These are phyloP conservation scores for Petrocephalus sullivani DNA, from an alignment of 2,797 vertebrate genomes.

Conservation along the genomic window DNA sequence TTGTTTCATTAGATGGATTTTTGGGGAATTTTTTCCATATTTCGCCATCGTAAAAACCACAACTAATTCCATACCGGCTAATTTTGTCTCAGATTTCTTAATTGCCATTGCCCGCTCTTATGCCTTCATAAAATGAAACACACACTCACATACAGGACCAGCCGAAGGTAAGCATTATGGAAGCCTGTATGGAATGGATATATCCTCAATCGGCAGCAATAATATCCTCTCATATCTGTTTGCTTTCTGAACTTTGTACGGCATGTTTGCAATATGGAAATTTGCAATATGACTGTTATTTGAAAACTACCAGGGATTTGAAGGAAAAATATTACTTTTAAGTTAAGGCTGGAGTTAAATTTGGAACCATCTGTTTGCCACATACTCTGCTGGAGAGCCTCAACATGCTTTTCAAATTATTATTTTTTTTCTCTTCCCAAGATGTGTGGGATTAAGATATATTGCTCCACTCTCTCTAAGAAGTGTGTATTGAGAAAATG, in stretches of 20 bases:
- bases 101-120: background rate
- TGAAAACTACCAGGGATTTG: background rate
- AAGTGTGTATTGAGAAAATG: background rate
- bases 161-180: background rate
- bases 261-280: background rate
- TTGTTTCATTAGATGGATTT: background rate
- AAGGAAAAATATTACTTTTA: conserved; percentile 2
- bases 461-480: conserved; percentile 9
- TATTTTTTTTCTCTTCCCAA: background rate
- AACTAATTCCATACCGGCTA: background rate
- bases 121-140: background rate
- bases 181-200: background rate
- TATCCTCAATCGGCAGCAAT: background rate
- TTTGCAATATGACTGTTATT: conserved; percentile 12
- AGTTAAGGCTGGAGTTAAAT: background rate
- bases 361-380: background rate
- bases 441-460: conserved; percentile 6
- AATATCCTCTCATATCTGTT: background rate
- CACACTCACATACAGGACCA: background rate
- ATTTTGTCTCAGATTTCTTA: background rate
- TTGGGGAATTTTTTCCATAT: background rate
- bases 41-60: background rate
- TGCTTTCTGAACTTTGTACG: background rate
- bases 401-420: background rate
- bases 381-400: background rate